phyloP scores from a whole-genome alignment of 2,113 vertebrate species.

The Corythaixoides concolor region DNA sequence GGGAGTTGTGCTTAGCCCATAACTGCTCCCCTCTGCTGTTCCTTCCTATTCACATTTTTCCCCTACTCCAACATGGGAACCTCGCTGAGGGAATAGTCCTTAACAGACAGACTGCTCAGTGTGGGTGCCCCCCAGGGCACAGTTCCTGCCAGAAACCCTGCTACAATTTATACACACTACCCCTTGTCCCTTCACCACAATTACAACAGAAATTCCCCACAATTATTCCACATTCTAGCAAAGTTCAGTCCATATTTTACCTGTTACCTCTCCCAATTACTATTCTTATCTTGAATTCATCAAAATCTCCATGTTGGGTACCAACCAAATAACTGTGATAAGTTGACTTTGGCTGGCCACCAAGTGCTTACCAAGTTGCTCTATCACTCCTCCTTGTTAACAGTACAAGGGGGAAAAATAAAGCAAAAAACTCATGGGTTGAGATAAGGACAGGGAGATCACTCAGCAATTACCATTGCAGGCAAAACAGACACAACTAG shows the following conservation, averaged over 20 bases:
- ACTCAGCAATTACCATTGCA: no score
- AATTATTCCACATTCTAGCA: not conserved
- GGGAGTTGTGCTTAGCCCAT: fast-evolving
- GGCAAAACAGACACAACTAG: not conserved
- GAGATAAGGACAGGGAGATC: not conserved
- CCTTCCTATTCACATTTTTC: not conserved
- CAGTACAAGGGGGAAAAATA: not conserved
- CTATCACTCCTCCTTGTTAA: not conserved
- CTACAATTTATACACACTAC: not conserved
- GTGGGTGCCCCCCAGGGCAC: fast-evolving
- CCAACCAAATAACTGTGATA: not conserved
- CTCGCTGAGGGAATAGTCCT: not conserved
- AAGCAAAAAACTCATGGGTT: not conserved
- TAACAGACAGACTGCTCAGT: not conserved
- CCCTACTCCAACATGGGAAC: not conserved
- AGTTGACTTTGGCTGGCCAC: not conserved
- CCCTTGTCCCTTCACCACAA: not conserved
- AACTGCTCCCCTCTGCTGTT: not conserved
- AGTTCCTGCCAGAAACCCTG: not conserved
- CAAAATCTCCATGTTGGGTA: not conserved
- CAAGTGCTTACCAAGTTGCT: not conserved
- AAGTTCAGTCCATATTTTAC: not conserved
- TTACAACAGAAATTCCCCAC: not conserved
- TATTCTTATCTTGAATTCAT: not conserved
- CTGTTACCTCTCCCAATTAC: not conserved